A percentile compares a stretch with the other conserved stretches of the same genome.
phyloP scores from a whole-genome alignment of 1,140 invertebrate genomes.

The Neodiprion pinetum region DNA sequence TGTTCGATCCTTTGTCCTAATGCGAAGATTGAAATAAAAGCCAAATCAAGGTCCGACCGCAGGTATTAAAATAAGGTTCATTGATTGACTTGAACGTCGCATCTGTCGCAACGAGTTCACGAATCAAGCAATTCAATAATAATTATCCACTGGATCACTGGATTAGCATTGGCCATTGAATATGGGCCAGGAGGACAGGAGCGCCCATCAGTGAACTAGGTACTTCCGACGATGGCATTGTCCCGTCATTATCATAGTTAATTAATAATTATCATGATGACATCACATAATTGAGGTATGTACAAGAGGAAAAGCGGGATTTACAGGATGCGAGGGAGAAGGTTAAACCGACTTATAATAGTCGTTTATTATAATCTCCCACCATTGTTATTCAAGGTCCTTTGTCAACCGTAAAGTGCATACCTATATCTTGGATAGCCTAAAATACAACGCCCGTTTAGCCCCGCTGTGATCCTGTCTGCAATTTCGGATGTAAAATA shows the following conservation, averaged over 20 bases:
- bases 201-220: constrained; percentile 44
- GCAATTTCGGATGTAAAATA: not conserved
- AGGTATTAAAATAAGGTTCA: no score
- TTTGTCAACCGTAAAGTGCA: not conserved
- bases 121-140: not conserved
- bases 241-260: constrained; percentile 56
- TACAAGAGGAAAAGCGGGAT: constrained; percentile 52
- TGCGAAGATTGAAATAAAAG: no score
- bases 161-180: constrained; percentile 36
- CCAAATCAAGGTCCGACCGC: no score
- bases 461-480: not conserved
- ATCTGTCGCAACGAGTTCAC: not conserved
- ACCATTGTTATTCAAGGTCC: constrained; percentile 53
- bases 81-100: no score
- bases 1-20: no score
- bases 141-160: not conserved
- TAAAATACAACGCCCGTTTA: not conserved
- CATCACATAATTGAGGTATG: constrained; percentile 48
- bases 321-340: constrained; percentile 55
- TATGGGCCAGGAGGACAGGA: constrained; percentile 55
- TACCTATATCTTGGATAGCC: not conserved
- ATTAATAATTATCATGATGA: constrained; percentile 59
- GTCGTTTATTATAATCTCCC: constrained; percentile 48
- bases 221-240: constrained; percentile 55
- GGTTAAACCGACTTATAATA: constrained; percentile 54